Base-by-base conservation (phyloP, 2,113 vertebrate genomes). In the Zosterops borbonicus region DNA sequence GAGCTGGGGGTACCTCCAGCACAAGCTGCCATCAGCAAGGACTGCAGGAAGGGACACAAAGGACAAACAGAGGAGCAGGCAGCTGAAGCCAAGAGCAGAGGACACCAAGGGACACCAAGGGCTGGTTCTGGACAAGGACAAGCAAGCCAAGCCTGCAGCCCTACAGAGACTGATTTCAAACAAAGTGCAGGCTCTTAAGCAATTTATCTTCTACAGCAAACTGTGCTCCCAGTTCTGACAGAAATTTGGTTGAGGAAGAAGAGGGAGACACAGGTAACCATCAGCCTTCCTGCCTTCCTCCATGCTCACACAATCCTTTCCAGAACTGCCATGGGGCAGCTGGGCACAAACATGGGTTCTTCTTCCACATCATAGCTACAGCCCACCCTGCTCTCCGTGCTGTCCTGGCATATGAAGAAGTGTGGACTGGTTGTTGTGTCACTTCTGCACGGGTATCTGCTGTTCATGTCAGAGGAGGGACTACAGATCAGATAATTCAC, bases 321-420 rank as follows among this genome's bases (percentile, higher is more conserved):
- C 59, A 81, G 63, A 80, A 69, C 35, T 55, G 42, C 25, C 53
- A n/a, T 4, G 4, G 47, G 50, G 24, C 78, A 85, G n/a, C 9
- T 55, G 39, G 58, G 58, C 56, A 67, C 0, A 5, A 44, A 71
- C 35, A 23, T 0, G 0, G 60, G n/a, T 65, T 22, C 65, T 62
- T 84, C 33, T 47, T 44, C 70, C 35, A 28, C 49, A 60, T 22
- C 44, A 59, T 25, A 63, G 85, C 56, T 63, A 42, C n/a, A 89
- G 69, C 65, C 60, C 62, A 37, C 29, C 9, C 52, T 50, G n/a
- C 60, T 42, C 78, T 44, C 60, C 0, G 0, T 69, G 59, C 59
- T 52, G 63, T 42, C 23, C n/a, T 5, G 2, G 46, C 0, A 0
- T 8, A n/a, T 4, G 42, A 58, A 42, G 39, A 73, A 75, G 19